Base-by-base conservation (phyloP, 2,797 vertebrate genomes). In the Alcedo quadribrachys region DNA sequence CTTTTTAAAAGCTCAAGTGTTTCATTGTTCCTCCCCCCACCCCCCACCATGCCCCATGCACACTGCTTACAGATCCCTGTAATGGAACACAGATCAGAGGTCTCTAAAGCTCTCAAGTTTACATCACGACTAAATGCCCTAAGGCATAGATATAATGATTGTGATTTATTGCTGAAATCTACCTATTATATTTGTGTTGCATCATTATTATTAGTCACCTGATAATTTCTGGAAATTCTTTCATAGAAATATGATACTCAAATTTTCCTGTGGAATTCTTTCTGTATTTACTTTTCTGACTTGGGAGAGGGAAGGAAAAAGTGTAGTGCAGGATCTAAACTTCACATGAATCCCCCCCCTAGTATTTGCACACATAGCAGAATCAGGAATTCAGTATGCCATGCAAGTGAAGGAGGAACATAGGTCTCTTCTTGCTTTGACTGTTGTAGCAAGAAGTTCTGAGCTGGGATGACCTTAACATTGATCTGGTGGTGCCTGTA, bases 161-260 rank as follows among this genome's bases (percentile, higher is more conserved):
- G 61, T 86, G 71, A 87, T 94, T 93, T 94, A 85, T 86, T 93
- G 65, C 55, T 87, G 60, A 93, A 81, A 67, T 85, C 70, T 70
- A 67, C 45, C 65, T 80, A 67, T 80, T 82, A 33, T 85, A 45
- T 86, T 85, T 19, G 3, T 50, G n/a, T 80, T 77, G 35, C 53
- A 89, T 86, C 67, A 45, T 20, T 79, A 68, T 79, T 74, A 70
- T 84, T 93, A 92, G 75, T 85, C 83, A 93, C 84, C 25, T 93
- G 71, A 80, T 93, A 85, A 63, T 60, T 86, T 84, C 65, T 87
- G 67, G 53, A 80, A 86, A 70, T 60, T 90, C 63, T 77, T 89
- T 86, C 70, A 61, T 35, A 54, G 69, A 89, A 81, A 86, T 13
- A 42, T 37, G 43, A 65, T 42, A 27, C 20, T 76, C 33, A 62